Evolutionary conservation across 2,113 vertebrate species (phyloP).

Genomic region (Oplegnathus fasciatus): DNA sequence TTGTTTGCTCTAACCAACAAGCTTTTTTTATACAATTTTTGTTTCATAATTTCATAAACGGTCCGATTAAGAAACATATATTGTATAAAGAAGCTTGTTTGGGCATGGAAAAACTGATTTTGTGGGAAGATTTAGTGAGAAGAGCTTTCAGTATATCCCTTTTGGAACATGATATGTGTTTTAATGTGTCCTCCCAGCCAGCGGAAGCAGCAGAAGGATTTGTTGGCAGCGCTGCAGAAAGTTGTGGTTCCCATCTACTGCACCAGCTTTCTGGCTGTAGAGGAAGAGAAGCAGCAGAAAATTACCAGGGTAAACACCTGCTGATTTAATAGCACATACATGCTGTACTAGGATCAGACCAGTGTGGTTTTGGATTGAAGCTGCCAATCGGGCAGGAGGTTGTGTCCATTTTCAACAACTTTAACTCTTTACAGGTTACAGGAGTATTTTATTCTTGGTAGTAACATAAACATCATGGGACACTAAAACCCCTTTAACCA

Average conservation of each 20-base stretch:
- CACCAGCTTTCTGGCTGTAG: constrained; percentile 97
- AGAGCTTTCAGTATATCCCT: neutral
- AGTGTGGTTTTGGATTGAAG: neutral
- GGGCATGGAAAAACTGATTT: neutral
- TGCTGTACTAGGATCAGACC: neutral
- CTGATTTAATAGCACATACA: neutral
- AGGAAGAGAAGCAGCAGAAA: constrained; percentile 99
- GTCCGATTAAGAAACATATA: neutral
- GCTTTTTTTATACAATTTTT: too few relatives aligned
- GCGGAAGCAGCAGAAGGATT: constrained; percentile 95
- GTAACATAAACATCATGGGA: neutral
- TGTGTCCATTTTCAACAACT: neutral
- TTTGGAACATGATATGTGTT: constrained; percentile 12
- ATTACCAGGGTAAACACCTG: constrained; percentile 89
- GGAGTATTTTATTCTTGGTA: neutral
- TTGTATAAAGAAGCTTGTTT: neutral
- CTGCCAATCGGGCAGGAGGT: too few relatives aligned
- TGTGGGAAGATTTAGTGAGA: neutral
- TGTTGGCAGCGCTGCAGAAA: constrained; percentile 96
- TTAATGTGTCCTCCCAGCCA: constrained; percentile 85
- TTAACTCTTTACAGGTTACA: neutral
- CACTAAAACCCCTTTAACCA: neutral
- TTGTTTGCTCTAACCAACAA: too few relatives aligned
- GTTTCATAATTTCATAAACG: too few relatives aligned
- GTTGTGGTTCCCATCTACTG: constrained; percentile 99